Conservation (phyloP, 1,140 invertebrate species). For the Drosophila punjabiensis region DNA sequence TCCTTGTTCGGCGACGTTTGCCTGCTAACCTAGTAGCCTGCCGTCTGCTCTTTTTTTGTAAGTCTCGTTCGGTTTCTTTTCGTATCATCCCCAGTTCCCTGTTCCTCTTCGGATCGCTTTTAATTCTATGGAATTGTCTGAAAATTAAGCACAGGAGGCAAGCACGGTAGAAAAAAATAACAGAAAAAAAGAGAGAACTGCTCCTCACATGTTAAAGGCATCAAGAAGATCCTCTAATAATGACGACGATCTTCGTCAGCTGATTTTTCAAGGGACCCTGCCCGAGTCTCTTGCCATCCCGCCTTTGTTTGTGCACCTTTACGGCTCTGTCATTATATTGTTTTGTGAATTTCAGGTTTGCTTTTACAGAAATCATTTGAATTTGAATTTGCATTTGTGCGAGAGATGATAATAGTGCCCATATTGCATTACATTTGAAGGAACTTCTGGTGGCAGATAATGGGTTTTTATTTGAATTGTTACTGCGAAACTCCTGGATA, state of each 20-base stretch:
- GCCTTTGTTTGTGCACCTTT: constrained; percentile 59
- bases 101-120: constrained; percentile 69
- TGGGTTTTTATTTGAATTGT: constrained; percentile 25
- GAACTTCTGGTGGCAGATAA: constrained; percentile 51
- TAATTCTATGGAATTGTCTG: constrained; percentile 82
- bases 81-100: constrained; percentile 60
- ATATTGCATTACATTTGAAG: constrained; percentile 71
- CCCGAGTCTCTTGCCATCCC: constrained; percentile 3
- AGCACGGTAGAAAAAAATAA: constrained; percentile 18
- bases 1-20: constrained; percentile 60
- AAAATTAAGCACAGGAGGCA: constrained; percentile 61
- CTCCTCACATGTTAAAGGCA: constrained; percentile 73
- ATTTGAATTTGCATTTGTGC: constrained; percentile 60
- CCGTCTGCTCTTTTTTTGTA: constrained; percentile 55
- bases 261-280: constrained; percentile 48
- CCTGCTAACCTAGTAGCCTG: constrained; percentile 81
- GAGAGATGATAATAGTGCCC: constrained; percentile 24
- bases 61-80: constrained; percentile 62
- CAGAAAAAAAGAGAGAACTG: constrained; percentile 25
- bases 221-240: constrained; percentile 38
- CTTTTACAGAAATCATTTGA: constrained; percentile 56
- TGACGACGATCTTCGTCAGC: constrained; percentile 61
- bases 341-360: constrained; percentile 55
- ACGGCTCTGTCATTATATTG: constrained; percentile 33
- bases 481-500: constrained; percentile 35